phyloP scores from a whole-genome alignment of 2,888 invertebrate genomes.

The Unio delphinus region DNA sequence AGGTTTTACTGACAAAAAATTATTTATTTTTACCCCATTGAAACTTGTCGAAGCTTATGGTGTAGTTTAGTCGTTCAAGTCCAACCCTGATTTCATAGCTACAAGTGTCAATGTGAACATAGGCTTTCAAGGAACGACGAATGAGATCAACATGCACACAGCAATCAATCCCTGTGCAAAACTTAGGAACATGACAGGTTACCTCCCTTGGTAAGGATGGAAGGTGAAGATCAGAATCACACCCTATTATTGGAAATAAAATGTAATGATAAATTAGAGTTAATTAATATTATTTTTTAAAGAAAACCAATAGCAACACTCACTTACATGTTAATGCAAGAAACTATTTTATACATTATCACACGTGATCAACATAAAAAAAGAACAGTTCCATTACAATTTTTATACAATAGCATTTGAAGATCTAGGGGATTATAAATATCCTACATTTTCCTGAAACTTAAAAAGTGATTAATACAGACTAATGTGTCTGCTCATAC shows the following conservation, averaged over 20 bases:
- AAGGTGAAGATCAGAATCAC: conserved; percentile 3
- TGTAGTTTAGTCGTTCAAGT: conserved; percentile 25
- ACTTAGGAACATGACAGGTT: conserved; percentile 26
- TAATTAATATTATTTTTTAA: no score
- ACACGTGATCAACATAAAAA: no score
- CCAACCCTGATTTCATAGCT: conserved; percentile 25
- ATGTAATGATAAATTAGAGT: no score
- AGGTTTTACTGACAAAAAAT: not conserved
- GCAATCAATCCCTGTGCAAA: conserved; percentile 39
- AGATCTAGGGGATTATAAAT: no score
- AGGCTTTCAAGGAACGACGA: conserved; percentile 23
- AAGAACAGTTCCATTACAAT: no score
- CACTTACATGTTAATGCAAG: not conserved
- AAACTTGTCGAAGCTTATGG: conserved; percentile 18
- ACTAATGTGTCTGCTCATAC: no score
- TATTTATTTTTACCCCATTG: conserved; percentile 27
- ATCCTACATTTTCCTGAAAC: no score
- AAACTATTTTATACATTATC: not conserved
- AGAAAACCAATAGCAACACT: no score
- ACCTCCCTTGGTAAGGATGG: conserved; percentile 23
- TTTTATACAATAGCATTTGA: no score
- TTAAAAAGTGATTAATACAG: no score
- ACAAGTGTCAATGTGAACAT: conserved; percentile 33
- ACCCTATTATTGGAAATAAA: not conserved
- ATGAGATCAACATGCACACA: conserved; percentile 27